Evolutionary conservation across 2,113 vertebrate genomes (phyloP).

Genomic region (Picathartes gymnocephalus): DNA sequence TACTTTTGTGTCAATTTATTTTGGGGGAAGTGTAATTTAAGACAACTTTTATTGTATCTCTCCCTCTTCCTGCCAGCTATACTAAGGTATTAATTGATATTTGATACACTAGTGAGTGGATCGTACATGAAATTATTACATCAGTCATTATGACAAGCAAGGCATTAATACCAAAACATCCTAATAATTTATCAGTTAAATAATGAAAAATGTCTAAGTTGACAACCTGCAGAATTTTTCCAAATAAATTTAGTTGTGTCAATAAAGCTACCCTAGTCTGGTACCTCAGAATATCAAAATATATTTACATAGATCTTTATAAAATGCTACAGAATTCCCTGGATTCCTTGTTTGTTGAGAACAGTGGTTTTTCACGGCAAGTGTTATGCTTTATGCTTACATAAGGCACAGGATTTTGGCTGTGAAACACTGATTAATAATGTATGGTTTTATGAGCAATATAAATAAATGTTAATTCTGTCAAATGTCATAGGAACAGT

Average conservation of each 20-base stretch:
- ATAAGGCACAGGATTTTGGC: not conserved
- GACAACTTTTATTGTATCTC: not conserved
- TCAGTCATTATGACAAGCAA: not conserved
- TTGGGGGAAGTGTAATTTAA: not conserved
- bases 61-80: not conserved
- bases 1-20: not conserved
- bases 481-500: not conserved
- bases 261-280: not conserved
- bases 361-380: not conserved
- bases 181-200: not conserved
- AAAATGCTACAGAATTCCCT: not conserved
- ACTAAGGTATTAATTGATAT: not conserved
- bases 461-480: not conserved
- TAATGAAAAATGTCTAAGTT: not conserved
- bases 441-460: not conserved
- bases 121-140: not conserved
- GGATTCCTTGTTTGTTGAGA: not conserved
- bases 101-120: not conserved
- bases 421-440: conserved; percentile 27
- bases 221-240: not conserved
- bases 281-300: not conserved
- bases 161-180: not conserved
- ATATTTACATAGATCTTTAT: not conserved
- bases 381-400: not conserved
- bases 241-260: not conserved